phyloP scores from a whole-genome alignment of 2,888 invertebrate genomes.

The Apamea sordens region DNA sequence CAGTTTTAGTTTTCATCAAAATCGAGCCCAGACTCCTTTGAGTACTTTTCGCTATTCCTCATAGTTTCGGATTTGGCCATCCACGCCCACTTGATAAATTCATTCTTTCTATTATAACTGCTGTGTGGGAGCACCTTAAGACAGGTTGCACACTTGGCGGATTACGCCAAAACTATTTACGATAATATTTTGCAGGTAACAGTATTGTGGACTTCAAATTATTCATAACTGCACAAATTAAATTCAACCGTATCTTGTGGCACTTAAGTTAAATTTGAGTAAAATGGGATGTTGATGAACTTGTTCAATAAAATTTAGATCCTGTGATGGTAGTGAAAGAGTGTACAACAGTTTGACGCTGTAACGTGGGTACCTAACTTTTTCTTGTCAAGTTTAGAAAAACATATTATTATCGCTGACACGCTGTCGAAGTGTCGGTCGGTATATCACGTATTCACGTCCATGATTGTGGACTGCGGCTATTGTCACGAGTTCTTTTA shows the following conservation, averaged over 20 bases:
- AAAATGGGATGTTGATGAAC: background rate
- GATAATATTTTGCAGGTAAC: slow-evolving; percentile 14
- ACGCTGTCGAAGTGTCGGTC: slow-evolving; percentile 4
- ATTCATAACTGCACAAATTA: slow-evolving; percentile 9
- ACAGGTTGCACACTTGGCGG: slow-evolving; percentile 31
- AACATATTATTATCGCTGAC: slow-evolving; percentile 45
- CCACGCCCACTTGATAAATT: too few species aligned
- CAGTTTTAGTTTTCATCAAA: too few species aligned
- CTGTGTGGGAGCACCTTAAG: too few species aligned
- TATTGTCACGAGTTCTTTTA: slow-evolving; percentile 47
- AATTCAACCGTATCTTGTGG: slow-evolving; percentile 11
- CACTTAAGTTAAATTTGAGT: slow-evolving; percentile 15
- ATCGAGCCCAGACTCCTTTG: too few species aligned
- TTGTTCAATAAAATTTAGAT: background rate
- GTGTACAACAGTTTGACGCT: background rate
- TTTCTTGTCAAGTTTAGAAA: slow-evolving; percentile 37
- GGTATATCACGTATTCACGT: slow-evolving; percentile 56
- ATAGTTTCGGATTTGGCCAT: too few species aligned
- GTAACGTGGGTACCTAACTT: background rate
- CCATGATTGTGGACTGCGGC: slow-evolving; percentile 56
- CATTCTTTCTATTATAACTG: too few species aligned
- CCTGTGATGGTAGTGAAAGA: background rate
- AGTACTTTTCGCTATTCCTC: too few species aligned
- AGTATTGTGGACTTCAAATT: background rate
- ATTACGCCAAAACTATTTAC: slow-evolving; percentile 24